These are phyloP conservation scores for Todiramphus saurophagus DNA, from an alignment of 2,113 vertebrate species.

Conservation along the genomic window DNA sequence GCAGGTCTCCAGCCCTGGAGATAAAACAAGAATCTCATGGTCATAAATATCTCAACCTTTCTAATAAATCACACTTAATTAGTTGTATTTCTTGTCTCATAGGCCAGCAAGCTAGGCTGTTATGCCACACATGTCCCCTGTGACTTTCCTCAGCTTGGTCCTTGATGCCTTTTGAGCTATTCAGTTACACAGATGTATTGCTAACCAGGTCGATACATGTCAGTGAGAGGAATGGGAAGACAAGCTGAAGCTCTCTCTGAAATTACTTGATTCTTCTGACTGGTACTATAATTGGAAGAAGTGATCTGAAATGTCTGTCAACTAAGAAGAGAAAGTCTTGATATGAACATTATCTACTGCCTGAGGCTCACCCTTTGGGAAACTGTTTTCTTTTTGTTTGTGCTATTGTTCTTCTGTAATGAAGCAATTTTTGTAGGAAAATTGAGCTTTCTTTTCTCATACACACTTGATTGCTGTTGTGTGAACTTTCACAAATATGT, in stretches of 20 bases:
- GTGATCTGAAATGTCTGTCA: not conserved
- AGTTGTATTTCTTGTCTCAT: too few relatives aligned
- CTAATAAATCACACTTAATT: too few relatives aligned
- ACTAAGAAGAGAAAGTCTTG: not conserved
- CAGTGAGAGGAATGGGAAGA: not conserved
- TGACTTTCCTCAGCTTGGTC: not conserved
- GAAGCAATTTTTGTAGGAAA: not conserved
- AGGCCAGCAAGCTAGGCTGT: too few relatives aligned
- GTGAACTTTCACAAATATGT: not conserved
- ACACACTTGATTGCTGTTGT: not conserved
- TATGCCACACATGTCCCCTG: not conserved
- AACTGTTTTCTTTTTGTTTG: not conserved
- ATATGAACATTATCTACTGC: not conserved
- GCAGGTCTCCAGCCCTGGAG: too few relatives aligned
- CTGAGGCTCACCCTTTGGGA: not conserved
- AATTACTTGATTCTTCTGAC: not conserved
- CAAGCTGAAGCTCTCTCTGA: not conserved
- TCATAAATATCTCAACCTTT: too few relatives aligned
- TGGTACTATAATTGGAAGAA: not conserved
- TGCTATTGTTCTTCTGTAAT: not conserved
- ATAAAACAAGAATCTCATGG: too few relatives aligned
- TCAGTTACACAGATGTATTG: not conserved
- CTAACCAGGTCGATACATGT: not conserved
- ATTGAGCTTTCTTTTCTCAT: constrained; percentile 10
- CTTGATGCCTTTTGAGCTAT: not conserved